phyloP scores from a whole-genome alignment of 2,797 vertebrate genomes.

The Leucoraja ocellata region DNA sequence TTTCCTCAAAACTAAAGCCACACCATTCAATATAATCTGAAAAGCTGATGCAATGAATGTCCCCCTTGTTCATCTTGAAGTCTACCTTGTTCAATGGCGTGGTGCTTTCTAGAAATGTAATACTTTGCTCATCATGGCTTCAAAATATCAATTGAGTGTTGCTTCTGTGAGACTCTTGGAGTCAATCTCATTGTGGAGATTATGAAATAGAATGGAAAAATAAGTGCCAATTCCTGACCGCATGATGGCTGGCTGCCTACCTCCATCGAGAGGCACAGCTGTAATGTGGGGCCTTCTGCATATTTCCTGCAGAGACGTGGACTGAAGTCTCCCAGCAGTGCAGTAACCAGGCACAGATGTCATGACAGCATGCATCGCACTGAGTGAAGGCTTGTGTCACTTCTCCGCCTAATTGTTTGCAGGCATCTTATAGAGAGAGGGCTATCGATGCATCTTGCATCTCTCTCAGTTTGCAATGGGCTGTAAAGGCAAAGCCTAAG shows the following conservation, averaged over 20 bases:
- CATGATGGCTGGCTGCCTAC: not conserved
- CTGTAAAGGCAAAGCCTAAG: not conserved
- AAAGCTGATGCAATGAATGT: not conserved
- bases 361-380: not conserved
- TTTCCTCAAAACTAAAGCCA: not conserved
- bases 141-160: not conserved
- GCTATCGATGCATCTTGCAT: too few relatives aligned
- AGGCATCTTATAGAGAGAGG: not conserved
- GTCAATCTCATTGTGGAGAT: not conserved
- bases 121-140: not conserved
- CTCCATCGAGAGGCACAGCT: not conserved
- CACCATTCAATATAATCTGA: not conserved
- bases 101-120: not conserved
- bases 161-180: too few relatives aligned
- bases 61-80: not conserved
- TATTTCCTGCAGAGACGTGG: not conserved
- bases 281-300: not conserved
- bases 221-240: not conserved
- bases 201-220: not conserved
- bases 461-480: not conserved
- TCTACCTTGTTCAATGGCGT: not conserved
- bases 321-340: not conserved
- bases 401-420: constrained; percentile 12
- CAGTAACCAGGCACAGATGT: not conserved
- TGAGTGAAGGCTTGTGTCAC: not conserved